Evolutionary conservation across 2,113 vertebrate genomes (phyloP).

Genomic region (Pleuronectes platessa): DNA sequence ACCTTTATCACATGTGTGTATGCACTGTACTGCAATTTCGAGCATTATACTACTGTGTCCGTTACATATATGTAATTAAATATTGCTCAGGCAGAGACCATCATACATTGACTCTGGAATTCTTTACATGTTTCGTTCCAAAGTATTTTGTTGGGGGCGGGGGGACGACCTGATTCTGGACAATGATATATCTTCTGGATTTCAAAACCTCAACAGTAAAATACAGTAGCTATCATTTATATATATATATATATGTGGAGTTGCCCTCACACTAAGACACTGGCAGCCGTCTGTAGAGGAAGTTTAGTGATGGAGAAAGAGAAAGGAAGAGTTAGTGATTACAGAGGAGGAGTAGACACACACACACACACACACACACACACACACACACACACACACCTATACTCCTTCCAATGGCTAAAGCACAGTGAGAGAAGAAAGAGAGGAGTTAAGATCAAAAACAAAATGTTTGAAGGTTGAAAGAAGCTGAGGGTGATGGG

Average conservation of each 20-base stretch:
- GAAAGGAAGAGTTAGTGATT: constrained; percentile 52
- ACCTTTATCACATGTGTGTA: no score
- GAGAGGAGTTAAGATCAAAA: constrained; percentile 31
- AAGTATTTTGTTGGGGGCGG: no score
- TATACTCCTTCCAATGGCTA: constrained; percentile 32
- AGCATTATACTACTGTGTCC: no score
- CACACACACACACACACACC: constrained; percentile 8
- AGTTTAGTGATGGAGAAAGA: constrained; percentile 18
- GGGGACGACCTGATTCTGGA: not conserved
- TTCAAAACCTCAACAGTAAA: not conserved
- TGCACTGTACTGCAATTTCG: no score
- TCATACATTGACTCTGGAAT: no score
- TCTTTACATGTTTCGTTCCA: no score
- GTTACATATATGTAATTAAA: no score
- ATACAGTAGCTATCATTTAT: not conserved
- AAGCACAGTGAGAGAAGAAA: constrained; percentile 10
- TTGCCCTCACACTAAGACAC: no score
- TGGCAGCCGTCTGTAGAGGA: not conserved
- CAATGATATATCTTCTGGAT: not conserved
- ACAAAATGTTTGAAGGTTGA: not conserved
- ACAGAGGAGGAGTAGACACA: constrained; percentile 41
- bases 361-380: constrained; percentile 36
- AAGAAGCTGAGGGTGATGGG: constrained; percentile 24
- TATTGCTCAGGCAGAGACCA: no score
- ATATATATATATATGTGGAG: no score